Conservation (phyloP, 2,797 vertebrate genomes). For the Hoplostethus mediterraneus region DNA sequence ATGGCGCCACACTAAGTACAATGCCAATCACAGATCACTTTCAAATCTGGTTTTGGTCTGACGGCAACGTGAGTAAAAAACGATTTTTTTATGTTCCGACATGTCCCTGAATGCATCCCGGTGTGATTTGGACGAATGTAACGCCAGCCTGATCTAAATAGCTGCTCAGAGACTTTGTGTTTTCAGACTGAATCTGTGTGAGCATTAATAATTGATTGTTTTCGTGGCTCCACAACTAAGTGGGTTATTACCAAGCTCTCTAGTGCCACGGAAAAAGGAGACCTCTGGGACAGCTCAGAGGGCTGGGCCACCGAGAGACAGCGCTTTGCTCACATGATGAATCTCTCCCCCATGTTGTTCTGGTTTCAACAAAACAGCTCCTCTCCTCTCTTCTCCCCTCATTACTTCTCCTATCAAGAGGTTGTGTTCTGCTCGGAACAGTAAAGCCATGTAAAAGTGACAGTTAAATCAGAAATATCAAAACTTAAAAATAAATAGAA, state of each 20-base stretch:
- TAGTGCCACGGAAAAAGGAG: slow-evolving; percentile 9
- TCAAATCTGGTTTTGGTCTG: too few species aligned
- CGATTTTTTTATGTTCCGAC: too few species aligned
- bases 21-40: too few species aligned
- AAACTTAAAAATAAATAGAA: too few species aligned
- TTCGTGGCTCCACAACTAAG: slow-evolving; percentile 47
- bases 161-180: neutral
- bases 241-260: slow-evolving; percentile 30
- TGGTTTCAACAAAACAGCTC: neutral
- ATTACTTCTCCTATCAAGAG: too few species aligned
- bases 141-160: neutral
- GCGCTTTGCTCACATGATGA: slow-evolving; percentile 20
- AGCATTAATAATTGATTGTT: slow-evolving; percentile 38
- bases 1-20: too few species aligned
- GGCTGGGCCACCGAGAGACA: slow-evolving; percentile 17
- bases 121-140: too few species aligned
- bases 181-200: slow-evolving; percentile 29
- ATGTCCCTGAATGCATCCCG: too few species aligned
- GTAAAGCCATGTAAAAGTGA: too few species aligned
- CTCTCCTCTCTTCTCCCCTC: neutral
- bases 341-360: neutral
- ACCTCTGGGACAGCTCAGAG: slow-evolving; percentile 14
- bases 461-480: too few species aligned
- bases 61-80: too few species aligned
- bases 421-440: too few species aligned